A percentile compares a stretch with the other conserved stretches of the same genome.
Conservation (phyloP, 2,113 vertebrate species). For the Deroptyus accipitrinus region DNA sequence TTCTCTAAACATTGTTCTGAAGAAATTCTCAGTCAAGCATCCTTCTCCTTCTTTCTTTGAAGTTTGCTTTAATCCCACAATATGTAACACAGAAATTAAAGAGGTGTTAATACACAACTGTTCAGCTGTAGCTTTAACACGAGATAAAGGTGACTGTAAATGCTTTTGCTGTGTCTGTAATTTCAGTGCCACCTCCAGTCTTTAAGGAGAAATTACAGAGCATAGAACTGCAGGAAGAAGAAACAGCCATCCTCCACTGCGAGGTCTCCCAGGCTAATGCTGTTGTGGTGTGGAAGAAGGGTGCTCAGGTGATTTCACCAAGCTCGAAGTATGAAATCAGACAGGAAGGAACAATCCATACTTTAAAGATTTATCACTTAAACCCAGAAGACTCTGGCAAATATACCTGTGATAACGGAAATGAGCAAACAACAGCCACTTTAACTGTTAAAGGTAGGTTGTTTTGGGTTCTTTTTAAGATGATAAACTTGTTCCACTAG, state of each 20-base stretch:
- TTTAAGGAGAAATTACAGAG: slow-evolving; percentile 77
- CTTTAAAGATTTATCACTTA: slow-evolving; percentile 70
- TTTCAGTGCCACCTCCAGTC: slow-evolving; percentile 73
- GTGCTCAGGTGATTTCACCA: slow-evolving; percentile 59
- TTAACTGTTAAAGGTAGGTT: slow-evolving; percentile 77
- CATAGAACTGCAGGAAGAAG: slow-evolving; percentile 69
- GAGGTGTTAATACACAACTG: not conserved
- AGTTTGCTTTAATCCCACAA: not conserved
- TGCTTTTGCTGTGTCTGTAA: not conserved
- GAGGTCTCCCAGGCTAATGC: slow-evolving; percentile 72
- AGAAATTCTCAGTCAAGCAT: not conserved
- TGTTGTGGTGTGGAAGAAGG: slow-evolving; percentile 76
- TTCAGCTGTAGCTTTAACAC: not conserved
- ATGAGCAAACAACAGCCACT: slow-evolving; percentile 73
- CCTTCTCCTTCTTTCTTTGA: not conserved
- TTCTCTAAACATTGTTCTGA: not conserved
- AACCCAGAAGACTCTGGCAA: slow-evolving; percentile 75
- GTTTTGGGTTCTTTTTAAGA: not conserved
- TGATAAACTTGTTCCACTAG: not conserved
- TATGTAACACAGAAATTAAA: not conserved
- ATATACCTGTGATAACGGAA: slow-evolving; percentile 78
- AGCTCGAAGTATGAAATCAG: slow-evolving; percentile 78
- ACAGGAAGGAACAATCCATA: slow-evolving; percentile 66
- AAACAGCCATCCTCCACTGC: slow-evolving; percentile 67
- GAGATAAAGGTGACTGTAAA: not conserved